Conservation (phyloP, 2,113 vertebrate species). For the Argyrosomus japonicus region DNA sequence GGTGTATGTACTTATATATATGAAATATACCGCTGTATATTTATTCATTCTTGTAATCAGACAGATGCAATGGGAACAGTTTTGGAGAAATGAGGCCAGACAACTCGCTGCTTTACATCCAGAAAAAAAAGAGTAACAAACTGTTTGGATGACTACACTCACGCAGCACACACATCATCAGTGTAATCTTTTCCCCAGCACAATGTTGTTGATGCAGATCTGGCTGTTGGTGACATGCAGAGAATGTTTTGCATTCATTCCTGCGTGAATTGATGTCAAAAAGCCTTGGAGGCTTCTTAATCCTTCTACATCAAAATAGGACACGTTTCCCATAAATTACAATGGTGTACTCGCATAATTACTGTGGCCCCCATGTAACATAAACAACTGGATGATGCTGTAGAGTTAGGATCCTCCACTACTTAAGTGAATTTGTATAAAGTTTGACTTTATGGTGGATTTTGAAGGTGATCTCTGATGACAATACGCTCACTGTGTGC, state of each 20-base stretch:
- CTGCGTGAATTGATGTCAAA: constrained; percentile 77
- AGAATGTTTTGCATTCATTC: constrained; percentile 69
- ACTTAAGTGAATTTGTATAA: constrained; percentile 36
- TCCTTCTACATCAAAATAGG: constrained; percentile 75
- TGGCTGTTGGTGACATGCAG: constrained; percentile 63
- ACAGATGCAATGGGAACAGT: constrained; percentile 47
- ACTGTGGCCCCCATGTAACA: constrained; percentile 37
- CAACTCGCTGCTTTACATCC: constrained; percentile 55
- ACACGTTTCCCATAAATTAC: constrained; percentile 77
- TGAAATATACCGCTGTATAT: constrained; percentile 1
- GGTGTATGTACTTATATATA: neutral
- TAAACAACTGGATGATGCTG: constrained; percentile 46
- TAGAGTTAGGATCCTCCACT: constrained; percentile 2
- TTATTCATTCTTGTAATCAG: constrained; percentile 12
- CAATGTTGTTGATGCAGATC: constrained; percentile 72
- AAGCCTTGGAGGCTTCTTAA: constrained; percentile 74
- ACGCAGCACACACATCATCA: constrained; percentile 43
- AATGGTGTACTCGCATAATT: constrained; percentile 70
- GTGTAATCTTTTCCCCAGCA: constrained; percentile 70
- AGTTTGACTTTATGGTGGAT: constrained; percentile 32
- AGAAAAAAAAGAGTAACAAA: constrained; percentile 50
- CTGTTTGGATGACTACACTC: constrained; percentile 62
- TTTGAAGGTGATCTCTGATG: constrained; percentile 20
- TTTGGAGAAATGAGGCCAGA: constrained; percentile 58
- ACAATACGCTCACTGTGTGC: neutral